Percentiles rank a stretch among this genome's conserved stretches.
phyloP scores from a whole-genome alignment of 2,113 vertebrate genomes.

The Myanophis thanlyinensis region DNA sequence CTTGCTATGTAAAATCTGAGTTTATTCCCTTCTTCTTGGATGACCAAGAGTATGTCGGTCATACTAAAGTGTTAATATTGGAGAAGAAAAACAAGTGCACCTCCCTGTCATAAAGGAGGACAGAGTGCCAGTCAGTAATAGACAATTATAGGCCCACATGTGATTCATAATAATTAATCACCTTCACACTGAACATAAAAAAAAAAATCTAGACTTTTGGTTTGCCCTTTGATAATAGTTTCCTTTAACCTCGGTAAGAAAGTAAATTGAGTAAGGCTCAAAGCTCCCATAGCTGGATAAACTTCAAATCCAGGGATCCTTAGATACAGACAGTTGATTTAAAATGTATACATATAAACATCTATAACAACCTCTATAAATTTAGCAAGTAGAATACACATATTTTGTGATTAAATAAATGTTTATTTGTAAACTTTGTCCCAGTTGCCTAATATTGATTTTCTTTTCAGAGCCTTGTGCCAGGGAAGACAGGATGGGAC shows the following conservation, averaged over 20 bases:
- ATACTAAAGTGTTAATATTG: neutral
- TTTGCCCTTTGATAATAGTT: neutral
- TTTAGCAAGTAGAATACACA: neutral
- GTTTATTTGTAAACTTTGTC: neutral
- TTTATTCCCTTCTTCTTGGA: neutral
- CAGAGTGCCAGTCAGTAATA: neutral
- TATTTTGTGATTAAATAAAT: neutral
- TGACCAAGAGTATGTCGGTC: slow-evolving; percentile 5
- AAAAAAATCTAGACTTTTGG: neutral
- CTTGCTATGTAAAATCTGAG: neutral
- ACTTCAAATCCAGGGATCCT: neutral
- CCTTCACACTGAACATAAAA: neutral
- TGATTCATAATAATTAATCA: neutral
- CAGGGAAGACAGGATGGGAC: neutral
- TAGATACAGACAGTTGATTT: neutral
- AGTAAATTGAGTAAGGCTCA: neutral
- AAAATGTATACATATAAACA: neutral
- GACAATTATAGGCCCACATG: slow-evolving; percentile 19
- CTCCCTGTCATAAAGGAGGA: neutral
- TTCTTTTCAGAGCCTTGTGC: neutral
- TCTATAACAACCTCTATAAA: neutral
- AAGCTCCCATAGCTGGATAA: neutral
- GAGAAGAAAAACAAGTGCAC: neutral
- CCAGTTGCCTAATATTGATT: neutral
- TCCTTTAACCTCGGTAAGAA: neutral